phyloP scores from a whole-genome alignment of 2,113 vertebrate species.

The Oryzias melastigma region DNA sequence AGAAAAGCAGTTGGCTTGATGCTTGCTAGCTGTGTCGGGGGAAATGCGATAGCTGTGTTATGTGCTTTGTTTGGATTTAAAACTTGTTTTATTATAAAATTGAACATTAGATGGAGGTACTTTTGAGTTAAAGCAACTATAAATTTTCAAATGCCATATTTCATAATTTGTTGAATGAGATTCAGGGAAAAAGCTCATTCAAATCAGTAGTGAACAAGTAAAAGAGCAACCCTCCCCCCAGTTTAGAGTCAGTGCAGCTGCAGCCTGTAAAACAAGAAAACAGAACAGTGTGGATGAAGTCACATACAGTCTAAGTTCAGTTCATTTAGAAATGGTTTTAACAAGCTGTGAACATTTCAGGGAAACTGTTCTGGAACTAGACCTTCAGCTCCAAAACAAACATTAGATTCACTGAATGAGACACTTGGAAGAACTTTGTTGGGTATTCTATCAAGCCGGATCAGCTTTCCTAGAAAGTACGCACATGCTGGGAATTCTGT shows the following conservation, averaged over 20 bases:
- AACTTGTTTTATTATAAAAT: constrained; percentile 6
- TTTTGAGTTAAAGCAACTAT: too few relatives aligned
- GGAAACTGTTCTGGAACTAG: constrained; percentile 29
- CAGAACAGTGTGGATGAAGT: background rate
- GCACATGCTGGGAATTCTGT: constrained; percentile 53
- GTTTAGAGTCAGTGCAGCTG: constrained; percentile 74
- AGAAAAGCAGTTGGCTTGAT: constrained; percentile 40
- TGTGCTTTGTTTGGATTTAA: constrained; percentile 12
- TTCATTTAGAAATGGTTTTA: constrained; percentile 48
- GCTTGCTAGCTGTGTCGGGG: constrained; percentile 32
- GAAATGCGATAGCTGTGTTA: constrained; percentile 56
- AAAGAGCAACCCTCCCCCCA: constrained; percentile 2
- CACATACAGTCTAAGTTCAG: constrained; percentile 27
- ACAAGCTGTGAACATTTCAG: constrained; percentile 43
- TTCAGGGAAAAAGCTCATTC: too few relatives aligned
- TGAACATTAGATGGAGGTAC: too few relatives aligned
- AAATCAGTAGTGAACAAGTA: too few relatives aligned
- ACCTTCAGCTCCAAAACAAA: constrained; percentile 30
- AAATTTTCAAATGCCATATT: too few relatives aligned
- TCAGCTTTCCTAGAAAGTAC: constrained; percentile 55
- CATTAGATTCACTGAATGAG: constrained; percentile 29
- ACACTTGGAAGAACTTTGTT: constrained; percentile 37
- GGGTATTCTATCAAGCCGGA: constrained; percentile 28
- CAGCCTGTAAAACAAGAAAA: constrained; percentile 43
- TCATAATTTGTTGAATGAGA: too few relatives aligned